Base-by-base conservation (phyloP, 2,888 invertebrate genomes). In the Agonopterix heracliana region DNA sequence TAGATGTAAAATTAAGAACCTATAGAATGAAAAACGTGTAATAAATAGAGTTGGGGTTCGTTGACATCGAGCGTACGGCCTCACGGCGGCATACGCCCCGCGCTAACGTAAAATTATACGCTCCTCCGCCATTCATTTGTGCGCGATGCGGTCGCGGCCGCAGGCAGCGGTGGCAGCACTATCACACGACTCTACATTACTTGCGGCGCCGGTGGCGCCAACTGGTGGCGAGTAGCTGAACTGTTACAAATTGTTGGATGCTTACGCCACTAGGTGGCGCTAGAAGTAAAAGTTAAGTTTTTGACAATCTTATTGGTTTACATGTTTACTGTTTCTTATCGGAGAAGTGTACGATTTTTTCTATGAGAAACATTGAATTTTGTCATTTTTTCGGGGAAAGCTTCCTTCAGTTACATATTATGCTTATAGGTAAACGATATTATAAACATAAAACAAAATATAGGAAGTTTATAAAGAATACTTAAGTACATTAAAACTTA, bases 211-310 rank as follows among this genome's bases (percentile, higher is more conserved):
- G 12, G 45, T 50, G 51, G 65, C 81, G 85, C 78, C 84, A 85
- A 66, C 86, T 81, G 64, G 71, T 60, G 76, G 62, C 68, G 81
- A 84, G 81, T 84, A 82, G 88, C 68, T 47, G 70, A 78, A 86
- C 77, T 63, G 61, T 41, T 80, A 70, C 59, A 48, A 52, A 60
- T 56, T 11, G 41, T 12, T 12, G 12, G 2, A 8, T 5, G n/a
- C 10, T 41, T 41, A 26, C 40, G 50, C 54, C 78, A 56, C 69
- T 62, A 82, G 83, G 50, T 75, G 74, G 77, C 81, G 76, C 63
- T 64, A 48, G 44, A 36, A 40, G 51, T 41, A 12, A 26, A 26
- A 3, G 12, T 45, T 45, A 35, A 1, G 9, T n/a, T 1, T 3
- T 38, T 10, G n/a, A 26, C 26, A 26, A 26, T 26, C 26, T 26